These are phyloP conservation scores for Holotrichia oblita DNA, from an alignment of 1,140 invertebrate species.

Conservation along the genomic window DNA sequence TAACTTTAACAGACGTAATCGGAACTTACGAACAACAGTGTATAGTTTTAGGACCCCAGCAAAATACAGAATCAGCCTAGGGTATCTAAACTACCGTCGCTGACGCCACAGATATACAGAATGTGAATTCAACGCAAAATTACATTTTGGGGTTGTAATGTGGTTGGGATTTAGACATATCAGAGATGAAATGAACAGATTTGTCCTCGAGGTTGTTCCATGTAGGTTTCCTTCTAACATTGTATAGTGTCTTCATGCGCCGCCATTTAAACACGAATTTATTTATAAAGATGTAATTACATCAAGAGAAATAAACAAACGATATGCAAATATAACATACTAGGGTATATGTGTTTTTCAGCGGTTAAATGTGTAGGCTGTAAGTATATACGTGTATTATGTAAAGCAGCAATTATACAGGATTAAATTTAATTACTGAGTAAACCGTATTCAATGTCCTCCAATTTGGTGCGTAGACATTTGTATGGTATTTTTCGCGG, in stretches of 20 bases:
- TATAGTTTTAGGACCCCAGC: not conserved
- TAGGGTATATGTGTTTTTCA: not conserved
- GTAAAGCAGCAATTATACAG: conserved; percentile 12
- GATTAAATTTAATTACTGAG: conserved; percentile 26
- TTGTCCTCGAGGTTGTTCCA: not conserved
- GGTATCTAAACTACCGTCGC: conserved; percentile 21
- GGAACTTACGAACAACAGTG: not conserved
- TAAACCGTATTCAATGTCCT: conserved; percentile 9
- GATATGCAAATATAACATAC: not conserved
- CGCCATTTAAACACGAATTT: conserved; percentile 4
- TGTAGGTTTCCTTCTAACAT: not conserved
- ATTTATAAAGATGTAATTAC: conserved; percentile 14
- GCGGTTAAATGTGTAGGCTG: not conserved
- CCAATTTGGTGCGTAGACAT: not conserved
- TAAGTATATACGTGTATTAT: not conserved
- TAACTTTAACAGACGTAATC: not conserved
- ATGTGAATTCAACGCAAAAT: conserved; percentile 19
- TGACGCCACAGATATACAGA: not conserved
- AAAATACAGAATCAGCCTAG: not conserved
- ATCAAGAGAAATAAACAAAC: conserved; percentile 14
- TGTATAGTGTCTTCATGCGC: not conserved
- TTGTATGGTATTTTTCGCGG: not conserved
- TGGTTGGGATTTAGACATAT: conserved; percentile 19
- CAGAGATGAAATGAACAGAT: conserved; percentile 18
- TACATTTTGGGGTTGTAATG: conserved; percentile 27